These are phyloP conservation scores for Andrena haemorrhoa DNA, from an alignment of 2,888 invertebrate genomes.

Conservation along the genomic window DNA sequence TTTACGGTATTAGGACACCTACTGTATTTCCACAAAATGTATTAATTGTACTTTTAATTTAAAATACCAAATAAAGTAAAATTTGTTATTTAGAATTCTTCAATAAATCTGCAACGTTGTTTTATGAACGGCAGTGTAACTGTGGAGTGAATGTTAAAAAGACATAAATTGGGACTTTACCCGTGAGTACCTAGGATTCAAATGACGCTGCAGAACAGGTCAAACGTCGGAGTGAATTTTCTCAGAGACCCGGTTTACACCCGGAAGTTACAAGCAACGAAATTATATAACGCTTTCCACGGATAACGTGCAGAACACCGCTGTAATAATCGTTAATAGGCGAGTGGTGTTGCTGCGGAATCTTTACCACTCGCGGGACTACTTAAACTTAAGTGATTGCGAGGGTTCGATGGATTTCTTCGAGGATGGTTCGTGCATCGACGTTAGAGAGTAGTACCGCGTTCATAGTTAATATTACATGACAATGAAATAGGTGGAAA, in stretches of 20 bases:
- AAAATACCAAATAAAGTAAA: too few species aligned
- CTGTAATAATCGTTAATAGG: conserved; percentile 42
- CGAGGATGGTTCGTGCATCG: neutral
- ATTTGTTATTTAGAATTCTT: too few species aligned
- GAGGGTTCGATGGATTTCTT: neutral
- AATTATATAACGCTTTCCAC: conserved; percentile 35
- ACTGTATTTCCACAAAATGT: too few species aligned
- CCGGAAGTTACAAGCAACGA: conserved; percentile 34
- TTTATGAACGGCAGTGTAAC: too few species aligned
- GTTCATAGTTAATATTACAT: neutral
- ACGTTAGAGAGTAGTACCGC: neutral
- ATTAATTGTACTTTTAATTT: too few species aligned
- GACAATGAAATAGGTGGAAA: neutral
- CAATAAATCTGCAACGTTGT: too few species aligned
- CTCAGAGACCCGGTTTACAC: conserved; percentile 30
- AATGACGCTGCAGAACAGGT: conserved; percentile 11
- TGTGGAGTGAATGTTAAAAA: neutral
- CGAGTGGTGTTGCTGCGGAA: conserved; percentile 19
- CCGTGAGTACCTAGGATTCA: neutral
- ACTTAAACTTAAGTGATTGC: conserved; percentile 8
- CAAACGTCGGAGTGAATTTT: conserved; percentile 38
- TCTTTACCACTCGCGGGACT: neutral
- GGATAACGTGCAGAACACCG: conserved; percentile 37
- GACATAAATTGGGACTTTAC: neutral
- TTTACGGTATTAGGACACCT: too few species aligned